Conservation (phyloP, 2,113 vertebrate genomes). For the Carlito syrichta region DNA sequence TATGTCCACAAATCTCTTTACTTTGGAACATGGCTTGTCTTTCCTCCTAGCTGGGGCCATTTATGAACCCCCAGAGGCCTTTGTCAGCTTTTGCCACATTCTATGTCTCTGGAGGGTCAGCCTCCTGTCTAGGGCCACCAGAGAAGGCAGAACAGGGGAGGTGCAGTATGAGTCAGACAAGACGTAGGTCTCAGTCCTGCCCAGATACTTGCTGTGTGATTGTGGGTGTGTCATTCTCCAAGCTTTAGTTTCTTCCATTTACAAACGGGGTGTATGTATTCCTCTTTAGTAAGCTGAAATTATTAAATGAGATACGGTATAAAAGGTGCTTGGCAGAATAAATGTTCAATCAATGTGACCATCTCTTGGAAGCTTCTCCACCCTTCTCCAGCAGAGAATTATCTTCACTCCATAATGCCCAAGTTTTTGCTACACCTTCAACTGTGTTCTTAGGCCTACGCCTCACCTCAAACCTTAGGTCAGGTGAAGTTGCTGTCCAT, state of each 20-base stretch:
- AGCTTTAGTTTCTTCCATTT: not conserved
- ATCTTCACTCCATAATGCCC: fast-evolving
- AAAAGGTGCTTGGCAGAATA: not conserved
- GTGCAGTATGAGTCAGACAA: not conserved
- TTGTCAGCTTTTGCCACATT: not conserved
- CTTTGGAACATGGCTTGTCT: not conserved
- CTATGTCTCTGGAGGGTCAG: not conserved
- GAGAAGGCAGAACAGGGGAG: not conserved
- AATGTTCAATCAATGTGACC: fast-evolving
- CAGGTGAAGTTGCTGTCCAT: not conserved
- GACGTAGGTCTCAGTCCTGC: not conserved
- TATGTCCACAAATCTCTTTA: not conserved
- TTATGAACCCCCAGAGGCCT: not conserved
- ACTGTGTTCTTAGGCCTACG: not conserved
- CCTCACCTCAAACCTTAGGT: not conserved
- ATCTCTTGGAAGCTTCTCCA: not conserved
- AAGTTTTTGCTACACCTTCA: not conserved
- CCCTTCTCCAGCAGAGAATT: not conserved
- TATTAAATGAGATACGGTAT: not conserved
- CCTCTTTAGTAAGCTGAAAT: not conserved
- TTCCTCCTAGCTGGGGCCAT: not conserved
- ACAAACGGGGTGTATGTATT: not conserved
- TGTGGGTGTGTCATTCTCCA: not conserved
- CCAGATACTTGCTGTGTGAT: not conserved
- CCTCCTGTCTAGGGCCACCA: not conserved